Percentiles rank a stretch among this genome's conserved stretches.
phyloP scores from a whole-genome alignment of 1,140 invertebrate genomes.

The Dryas iulia region DNA sequence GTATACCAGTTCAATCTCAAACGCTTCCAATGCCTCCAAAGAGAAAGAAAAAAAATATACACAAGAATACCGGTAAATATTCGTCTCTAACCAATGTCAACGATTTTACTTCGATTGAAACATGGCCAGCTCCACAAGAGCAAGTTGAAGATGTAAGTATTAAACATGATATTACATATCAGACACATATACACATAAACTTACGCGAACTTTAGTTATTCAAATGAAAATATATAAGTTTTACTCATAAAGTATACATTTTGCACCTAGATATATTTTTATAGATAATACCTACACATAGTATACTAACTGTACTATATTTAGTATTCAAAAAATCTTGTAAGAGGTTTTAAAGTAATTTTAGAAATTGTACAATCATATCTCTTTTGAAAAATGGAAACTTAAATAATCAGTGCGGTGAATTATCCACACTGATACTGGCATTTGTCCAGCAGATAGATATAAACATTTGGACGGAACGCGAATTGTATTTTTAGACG shows the following conservation, averaged over 20 bases:
- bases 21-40: conserved; percentile 72
- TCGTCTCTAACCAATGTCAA: conserved; percentile 67
- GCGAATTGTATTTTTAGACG: conserved; percentile 49
- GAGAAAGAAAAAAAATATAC: conserved; percentile 58
- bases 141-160: conserved; percentile 67
- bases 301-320: no score
- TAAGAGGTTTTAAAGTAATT: no score
- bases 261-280: no score
- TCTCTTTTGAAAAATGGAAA: not conserved
- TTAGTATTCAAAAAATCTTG: no score
- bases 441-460: conserved; percentile 42
- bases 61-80: conserved; percentile 50
- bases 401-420: conserved; percentile 20
- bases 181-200: no score
- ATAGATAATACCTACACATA: not conserved
- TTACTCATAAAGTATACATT: no score
- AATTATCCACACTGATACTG: conserved; percentile 37
- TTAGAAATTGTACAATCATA: not conserved
- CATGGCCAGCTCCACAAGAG: conserved; percentile 48
- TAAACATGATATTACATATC: no score
- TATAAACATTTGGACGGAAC: conserved; percentile 42
- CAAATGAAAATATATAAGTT: no score
- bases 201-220: no score
- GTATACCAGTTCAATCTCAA: conserved; percentile 68
- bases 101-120: conserved; percentile 37